Evolutionary conservation across 2,113 vertebrate genomes (phyloP).

Genomic region (Odontesthes bonariensis): DNA sequence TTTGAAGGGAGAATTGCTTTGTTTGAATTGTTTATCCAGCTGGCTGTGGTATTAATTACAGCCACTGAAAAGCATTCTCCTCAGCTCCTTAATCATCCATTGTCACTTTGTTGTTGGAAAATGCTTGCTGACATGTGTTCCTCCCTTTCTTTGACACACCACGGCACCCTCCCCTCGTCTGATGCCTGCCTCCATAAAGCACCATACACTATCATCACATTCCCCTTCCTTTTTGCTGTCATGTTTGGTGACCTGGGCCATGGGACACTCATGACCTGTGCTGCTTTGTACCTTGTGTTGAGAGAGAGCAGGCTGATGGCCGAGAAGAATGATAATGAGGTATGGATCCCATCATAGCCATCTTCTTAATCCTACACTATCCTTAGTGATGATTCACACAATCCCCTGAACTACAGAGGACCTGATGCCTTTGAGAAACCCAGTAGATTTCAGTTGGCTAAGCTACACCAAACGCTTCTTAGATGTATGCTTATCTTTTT

Average conservation of each 20-base stretch:
- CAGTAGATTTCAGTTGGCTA: neutral
- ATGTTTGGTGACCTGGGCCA: constrained; percentile 99
- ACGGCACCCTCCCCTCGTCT: constrained; percentile 1
- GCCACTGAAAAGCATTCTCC: neutral
- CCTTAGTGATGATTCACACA: neutral
- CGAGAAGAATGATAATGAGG: constrained; percentile 97
- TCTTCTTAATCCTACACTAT: constrained; percentile 10
- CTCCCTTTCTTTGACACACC: constrained; percentile 16
- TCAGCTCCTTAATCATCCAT: constrained; percentile 18
- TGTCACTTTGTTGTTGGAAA: constrained; percentile 1
- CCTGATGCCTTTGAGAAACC: neutral
- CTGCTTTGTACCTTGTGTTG: constrained; percentile 94
- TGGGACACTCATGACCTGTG: constrained; percentile 92
- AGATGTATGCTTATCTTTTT: neutral
- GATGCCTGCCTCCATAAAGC: constrained; percentile 79
- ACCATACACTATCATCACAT: constrained; percentile 97
- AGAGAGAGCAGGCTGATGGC: constrained; percentile 93
- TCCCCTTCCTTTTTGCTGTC: constrained; percentile 98
- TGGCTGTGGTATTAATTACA: constrained; percentile 7
- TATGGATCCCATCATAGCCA: constrained; percentile 61
- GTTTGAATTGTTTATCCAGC: constrained; percentile 38
- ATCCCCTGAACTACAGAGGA: too few species aligned
- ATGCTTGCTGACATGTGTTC: neutral
- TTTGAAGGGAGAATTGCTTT: neutral
- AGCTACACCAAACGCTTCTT: neutral